Base-by-base conservation (phyloP, 1,140 invertebrate genomes). In the Aphidius ervi region DNA sequence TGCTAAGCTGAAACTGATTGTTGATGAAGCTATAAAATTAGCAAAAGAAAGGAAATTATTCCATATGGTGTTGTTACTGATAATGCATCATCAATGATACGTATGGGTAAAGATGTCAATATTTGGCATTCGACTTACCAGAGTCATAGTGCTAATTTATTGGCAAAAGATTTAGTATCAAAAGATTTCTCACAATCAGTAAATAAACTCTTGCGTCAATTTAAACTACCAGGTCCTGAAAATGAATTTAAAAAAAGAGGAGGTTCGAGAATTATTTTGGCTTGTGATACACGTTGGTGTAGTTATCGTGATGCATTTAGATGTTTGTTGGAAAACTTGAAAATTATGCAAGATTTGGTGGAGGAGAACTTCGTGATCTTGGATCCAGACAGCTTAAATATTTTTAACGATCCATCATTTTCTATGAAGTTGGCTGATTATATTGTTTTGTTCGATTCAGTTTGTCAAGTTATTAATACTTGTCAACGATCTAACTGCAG, bases 91-190 rank as follows among this genome's bases (percentile, higher is more conserved):
- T 47, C 45, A 16, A 65, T 65, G 49, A 54, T 56, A 23, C 5
- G 10, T 6, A 65, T 63, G 61, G 64, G 61, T 23, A 56, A 56
- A 58, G 23, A 31, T 9, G 46, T 42, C 37, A n/a, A 65, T 20
- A 42, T 61, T 16, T 65, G 58, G 61, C 61, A 65, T 42, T 16
- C 46, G 6, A 59, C 61, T 8, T 61, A 58, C n/a, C 52, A 58
- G 46, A 63, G 61, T 23, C 64, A 63, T 39, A 54, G 40, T 45
- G 64, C 48, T 6, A 63, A 63, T 58, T 52, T 65, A 23, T 40
- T 65, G 7, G 58, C 57, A n/a, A 65, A 65, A 54, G 54, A 43
- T 37, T 6, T 56, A 43, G 41, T 56, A 9, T 16, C 40, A 23
- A 31, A 48, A 46, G 40, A 9, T 31, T 58, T 58, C 16, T 20